phyloP scores from a whole-genome alignment of 2,797 vertebrate genomes.

The Tarsius wallacei region DNA sequence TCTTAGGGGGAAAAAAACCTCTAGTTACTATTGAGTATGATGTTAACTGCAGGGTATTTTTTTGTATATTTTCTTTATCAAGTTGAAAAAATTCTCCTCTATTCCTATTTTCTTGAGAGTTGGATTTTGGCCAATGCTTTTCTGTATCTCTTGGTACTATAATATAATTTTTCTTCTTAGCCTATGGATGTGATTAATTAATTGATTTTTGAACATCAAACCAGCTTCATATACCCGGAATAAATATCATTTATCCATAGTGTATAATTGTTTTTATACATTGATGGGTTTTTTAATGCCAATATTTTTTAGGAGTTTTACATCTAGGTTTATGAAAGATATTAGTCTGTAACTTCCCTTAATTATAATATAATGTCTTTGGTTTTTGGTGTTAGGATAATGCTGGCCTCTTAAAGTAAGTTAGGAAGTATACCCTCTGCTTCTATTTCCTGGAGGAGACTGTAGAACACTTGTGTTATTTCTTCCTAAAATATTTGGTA shows the following conservation, averaged over 20 bases:
- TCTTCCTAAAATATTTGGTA: conserved; percentile 14
- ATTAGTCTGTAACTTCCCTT: background rate
- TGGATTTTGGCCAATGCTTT: conserved; percentile 4
- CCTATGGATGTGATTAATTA: background rate
- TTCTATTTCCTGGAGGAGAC: background rate
- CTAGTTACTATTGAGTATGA: background rate
- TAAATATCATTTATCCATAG: background rate
- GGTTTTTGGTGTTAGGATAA: background rate
- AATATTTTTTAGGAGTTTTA: background rate
- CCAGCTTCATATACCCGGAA: background rate
- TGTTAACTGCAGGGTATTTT: background rate
- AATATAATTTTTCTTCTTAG: background rate
- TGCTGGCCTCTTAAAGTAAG: background rate
- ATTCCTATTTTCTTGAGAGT: background rate
- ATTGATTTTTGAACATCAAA: background rate
- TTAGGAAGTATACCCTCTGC: background rate
- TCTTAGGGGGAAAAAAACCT: background rate
- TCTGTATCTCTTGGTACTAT: background rate
- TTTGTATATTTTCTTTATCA: background rate
- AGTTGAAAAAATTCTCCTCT: background rate
- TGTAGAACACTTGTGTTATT: background rate
- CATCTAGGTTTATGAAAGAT: background rate
- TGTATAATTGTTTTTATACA: background rate
- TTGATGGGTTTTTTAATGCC: background rate
- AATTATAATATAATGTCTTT: background rate